Evolutionary conservation across 2,113 vertebrate species (phyloP), one percentile per base, ranked within the genome.

Genomic region (Pygoscelis antarcticus): DNA sequence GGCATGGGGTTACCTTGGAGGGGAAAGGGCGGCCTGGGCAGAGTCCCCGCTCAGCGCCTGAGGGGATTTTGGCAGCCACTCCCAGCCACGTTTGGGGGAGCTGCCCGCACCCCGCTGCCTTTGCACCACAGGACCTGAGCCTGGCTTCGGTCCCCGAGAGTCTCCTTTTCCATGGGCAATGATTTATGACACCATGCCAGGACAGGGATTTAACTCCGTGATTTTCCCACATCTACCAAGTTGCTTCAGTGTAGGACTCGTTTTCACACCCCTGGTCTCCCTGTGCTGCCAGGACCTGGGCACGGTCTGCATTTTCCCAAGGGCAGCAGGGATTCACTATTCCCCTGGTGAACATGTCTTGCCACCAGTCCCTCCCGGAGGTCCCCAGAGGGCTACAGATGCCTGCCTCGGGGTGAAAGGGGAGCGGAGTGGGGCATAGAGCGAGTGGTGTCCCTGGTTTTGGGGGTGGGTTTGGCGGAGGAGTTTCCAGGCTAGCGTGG

Each of bases 71-170:
- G 5, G 81, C 71, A 72, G 70, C 76, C 1, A 0, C 57, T 79
- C 51, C 38, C 2, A 1, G 65, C 46, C 60, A 2, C 7, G 0
- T 8, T 7, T n/a, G 1, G 5, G 51, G 42, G 17, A 85, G 27
- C 55, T 71, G 66, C 75, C 36, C 10, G 14, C 70, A 44, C n/a
- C 62, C 60, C 22, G 0, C n/a, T 3, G 2, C 77, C 66, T 76
- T 22, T 27, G 47, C 42, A 11, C 25, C 9, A 0, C 1, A 0
- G 55, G 75, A 60, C 38, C 21, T 9, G 3, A 66, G 40, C 75
- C 68, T 22, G 60, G 11, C 51, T n/a, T 85, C 7, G 1, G 51
- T 65, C 77, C 60, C 15, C 1, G 0, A 14, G 46, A 46, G 9
- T 60, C 32, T 89, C 57, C 34, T 90, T 92, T 81, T 27, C 52